Evolutionary conservation across 2,888 invertebrate species (phyloP).

Genomic region (Deroplatys truncata): DNA sequence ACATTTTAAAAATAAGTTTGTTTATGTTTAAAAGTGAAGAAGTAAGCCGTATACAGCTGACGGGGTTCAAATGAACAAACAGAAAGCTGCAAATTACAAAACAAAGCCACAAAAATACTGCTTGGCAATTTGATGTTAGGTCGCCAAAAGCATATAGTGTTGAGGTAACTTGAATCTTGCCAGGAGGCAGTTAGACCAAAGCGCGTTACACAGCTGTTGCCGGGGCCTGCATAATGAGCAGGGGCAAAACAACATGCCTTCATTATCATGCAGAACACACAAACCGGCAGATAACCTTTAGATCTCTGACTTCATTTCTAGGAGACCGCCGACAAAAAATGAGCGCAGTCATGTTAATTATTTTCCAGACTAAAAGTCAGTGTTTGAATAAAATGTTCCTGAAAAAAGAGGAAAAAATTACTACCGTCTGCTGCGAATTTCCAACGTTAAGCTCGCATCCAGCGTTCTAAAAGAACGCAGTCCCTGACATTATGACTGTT

Average conservation of each 20-base stretch:
- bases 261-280: slow-evolving; percentile 20
- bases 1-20: too few species aligned
- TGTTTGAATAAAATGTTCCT: background rate
- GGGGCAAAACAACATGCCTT: slow-evolving; percentile 15
- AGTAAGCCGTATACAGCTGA: too few species aligned
- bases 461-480: background rate
- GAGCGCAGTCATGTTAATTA: background rate
- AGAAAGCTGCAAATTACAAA: too few species aligned
- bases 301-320: background rate
- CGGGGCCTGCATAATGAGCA: slow-evolving; percentile 23
- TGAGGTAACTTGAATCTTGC: background rate
- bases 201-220: slow-evolving; percentile 20
- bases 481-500: background rate
- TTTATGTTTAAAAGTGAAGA: too few species aligned
- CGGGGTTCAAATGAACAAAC: too few species aligned
- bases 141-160: background rate
- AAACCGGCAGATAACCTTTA: background rate
- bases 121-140: too few species aligned
- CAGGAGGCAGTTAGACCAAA: background rate
- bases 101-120: too few species aligned
- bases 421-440: background rate
- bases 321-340: background rate
- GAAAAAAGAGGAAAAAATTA: background rate
- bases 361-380: background rate
- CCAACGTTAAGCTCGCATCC: background rate